These are phyloP conservation scores for Esox masquinongy DNA, from an alignment of 2,797 vertebrate genomes.

Conservation along the genomic window DNA sequence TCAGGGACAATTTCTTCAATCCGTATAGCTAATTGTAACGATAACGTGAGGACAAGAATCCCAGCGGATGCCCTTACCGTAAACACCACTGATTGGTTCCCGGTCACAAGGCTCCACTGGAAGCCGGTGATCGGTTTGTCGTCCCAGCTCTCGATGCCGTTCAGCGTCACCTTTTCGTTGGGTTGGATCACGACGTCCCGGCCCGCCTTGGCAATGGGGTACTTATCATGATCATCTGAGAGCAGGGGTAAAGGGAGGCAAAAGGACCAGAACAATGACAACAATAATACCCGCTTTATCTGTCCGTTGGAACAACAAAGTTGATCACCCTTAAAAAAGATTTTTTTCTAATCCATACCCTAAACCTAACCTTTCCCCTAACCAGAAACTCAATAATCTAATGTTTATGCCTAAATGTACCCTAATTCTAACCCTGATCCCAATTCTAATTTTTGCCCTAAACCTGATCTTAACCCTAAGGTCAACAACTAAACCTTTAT, in stretches of 20 bases:
- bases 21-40: not conserved
- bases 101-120: conserved; percentile 74
- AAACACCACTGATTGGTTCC: conserved; percentile 44
- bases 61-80: conserved; percentile 69
- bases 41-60: not conserved
- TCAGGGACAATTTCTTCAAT: no score
- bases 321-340: no score
- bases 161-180: conserved; percentile 70
- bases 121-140: conserved; percentile 70
- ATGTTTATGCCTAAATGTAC: no score
- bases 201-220: conserved; percentile 74
- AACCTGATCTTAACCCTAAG: no score
- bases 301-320: not conserved
- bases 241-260: not conserved
- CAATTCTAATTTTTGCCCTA: no score
- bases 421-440: no score
- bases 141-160: conserved; percentile 73
- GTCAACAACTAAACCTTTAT: no score
- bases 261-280: not conserved
- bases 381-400: no score
- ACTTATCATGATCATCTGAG: conserved; percentile 49
- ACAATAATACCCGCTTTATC: not conserved
- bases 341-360: no score
- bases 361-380: no score
- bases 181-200: conserved; percentile 81